Evolutionary conservation across 1,140 invertebrate species (phyloP), one percentile per base, ranked within the genome.

Genomic region (Hylaeus anthracinus): DNA sequence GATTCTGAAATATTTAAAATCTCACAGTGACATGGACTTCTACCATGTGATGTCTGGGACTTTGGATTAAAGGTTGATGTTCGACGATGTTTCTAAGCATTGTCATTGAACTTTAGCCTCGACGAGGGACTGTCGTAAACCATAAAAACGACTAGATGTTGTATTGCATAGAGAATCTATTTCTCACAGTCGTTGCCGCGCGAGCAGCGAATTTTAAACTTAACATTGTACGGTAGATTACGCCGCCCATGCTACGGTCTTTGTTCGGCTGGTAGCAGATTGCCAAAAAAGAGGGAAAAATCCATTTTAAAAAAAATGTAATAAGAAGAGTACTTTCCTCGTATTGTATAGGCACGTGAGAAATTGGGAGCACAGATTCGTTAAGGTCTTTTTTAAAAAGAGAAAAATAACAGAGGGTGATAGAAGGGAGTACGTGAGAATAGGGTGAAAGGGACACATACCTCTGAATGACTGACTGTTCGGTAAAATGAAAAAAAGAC

Each of bases 231-330:
- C 55, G 64, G 77, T 87, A 75, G 82, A 80, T 67, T 65, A 81
- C 67, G 78, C 80, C 76, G 65, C 74, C 71, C 79, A 77, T 84
- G 79, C 70, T 81, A 69, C 79, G 37, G 80, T 78, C 61, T n/a
- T 39, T 64, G 5, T 43, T 80, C 55, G 76, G 56, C 26, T 58
- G 41, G 70, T 77, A 61, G 81, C 76, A 85, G 85, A 82, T 71
- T 87, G 80, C 81, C 80, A 82, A 73, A 84, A 81, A 53, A 51
- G 51, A 65, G 10, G 12, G n/a, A 60, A 51, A 76, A 37, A 14
- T 1, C 45, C 6, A 15, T 26, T 26, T 26, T 3, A 64, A 65
- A 73, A 67, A 51, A 58, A 12, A 8, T 71, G 15, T n/a, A n/a
- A 48, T 10, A 37, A 48, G 1, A 53, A 53, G 26, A 15, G 73